Percentiles rank a stretch among this genome's conserved stretches.
phyloP scores from a whole-genome alignment of 2,888 invertebrate genomes.

The Chydorus sphaericus region DNA sequence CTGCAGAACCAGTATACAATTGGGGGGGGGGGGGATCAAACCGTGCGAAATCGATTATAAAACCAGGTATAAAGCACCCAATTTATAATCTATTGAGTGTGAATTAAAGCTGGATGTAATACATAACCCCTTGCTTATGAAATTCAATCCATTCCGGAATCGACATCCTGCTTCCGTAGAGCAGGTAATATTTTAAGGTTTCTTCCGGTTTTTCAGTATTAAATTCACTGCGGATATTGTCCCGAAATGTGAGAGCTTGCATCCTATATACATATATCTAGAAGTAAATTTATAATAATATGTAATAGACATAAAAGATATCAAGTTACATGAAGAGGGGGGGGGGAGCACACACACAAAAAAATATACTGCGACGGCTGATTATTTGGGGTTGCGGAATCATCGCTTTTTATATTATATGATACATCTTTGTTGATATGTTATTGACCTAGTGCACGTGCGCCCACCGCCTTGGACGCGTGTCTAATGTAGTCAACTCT shows the following conservation, averaged over 20 bases:
- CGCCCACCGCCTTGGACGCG: constrained; percentile 4
- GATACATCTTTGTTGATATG: no score
- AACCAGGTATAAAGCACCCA: no score
- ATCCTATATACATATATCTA: no score
- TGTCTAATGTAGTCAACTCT: no score
- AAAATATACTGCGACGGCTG: neutral
- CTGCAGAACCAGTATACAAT: neutral
- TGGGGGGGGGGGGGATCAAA: no score
- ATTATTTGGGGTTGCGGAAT: neutral
- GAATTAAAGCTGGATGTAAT: neutral
- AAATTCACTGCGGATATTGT: constrained; percentile 7
- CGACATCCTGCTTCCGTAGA: constrained; percentile 3
- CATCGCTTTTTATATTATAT: neutral
- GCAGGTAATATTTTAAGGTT: constrained; percentile 3
- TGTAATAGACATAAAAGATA: no score
- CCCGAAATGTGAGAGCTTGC: neutral
- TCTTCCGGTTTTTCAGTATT: neutral
- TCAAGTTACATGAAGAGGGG: neutral
- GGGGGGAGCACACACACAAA: neutral
- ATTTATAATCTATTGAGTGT: no score
- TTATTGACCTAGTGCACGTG: constrained; percentile 7
- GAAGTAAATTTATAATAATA: no score
- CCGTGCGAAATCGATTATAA: no score
- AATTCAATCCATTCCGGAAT: constrained; percentile 4
- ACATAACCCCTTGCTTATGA: neutral